A percentile compares a stretch with the other conserved stretches of the same genome.
phyloP scores from a whole-genome alignment of 1,140 invertebrate species.

The Pseudomyrmex dendroicus region DNA sequence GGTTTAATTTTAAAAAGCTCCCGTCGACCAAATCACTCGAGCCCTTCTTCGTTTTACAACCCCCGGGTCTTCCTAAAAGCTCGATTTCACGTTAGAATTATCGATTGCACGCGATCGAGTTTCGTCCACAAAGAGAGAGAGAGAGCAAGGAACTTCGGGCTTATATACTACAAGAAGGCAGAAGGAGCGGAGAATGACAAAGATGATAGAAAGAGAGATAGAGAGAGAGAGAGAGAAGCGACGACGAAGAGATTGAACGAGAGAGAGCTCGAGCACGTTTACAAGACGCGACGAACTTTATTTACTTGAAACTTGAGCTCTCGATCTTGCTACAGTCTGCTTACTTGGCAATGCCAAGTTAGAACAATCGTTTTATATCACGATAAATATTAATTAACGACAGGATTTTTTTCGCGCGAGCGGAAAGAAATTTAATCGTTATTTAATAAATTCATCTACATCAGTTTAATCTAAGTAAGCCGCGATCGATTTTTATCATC shows the following conservation, averaged over 20 bases:
- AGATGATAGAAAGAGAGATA: neutral
- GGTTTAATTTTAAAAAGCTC: conserved; percentile 71
- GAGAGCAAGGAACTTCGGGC: conserved; percentile 16
- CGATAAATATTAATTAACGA: conserved; percentile 17
- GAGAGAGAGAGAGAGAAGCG: neutral
- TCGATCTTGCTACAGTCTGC: conserved; percentile 19
- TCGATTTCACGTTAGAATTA: conserved; percentile 63
- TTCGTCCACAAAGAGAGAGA: conserved; percentile 20
- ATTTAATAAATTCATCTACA: neutral
- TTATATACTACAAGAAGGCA: conserved; percentile 2
- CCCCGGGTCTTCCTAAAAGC: conserved; percentile 6
- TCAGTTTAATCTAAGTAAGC: neutral
- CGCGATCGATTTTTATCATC: conserved; percentile 37
- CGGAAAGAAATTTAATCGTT: neutral
- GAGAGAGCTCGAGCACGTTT: conserved; percentile 30
- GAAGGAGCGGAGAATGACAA: neutral
- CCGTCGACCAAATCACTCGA: conserved; percentile 34
- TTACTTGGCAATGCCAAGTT: neutral
- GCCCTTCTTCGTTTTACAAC: neutral
- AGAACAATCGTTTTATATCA: conserved; percentile 15
- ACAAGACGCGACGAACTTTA: conserved; percentile 36
- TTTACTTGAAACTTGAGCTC: conserved; percentile 50
- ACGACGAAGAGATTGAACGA: conserved; percentile 2
- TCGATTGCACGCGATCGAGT: conserved; percentile 63
- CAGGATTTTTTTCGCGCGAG: neutral